Evolutionary conservation across 2,113 vertebrate species (phyloP), one percentile per base, ranked within the genome.

Genomic region (Bucco capensis): DNA sequence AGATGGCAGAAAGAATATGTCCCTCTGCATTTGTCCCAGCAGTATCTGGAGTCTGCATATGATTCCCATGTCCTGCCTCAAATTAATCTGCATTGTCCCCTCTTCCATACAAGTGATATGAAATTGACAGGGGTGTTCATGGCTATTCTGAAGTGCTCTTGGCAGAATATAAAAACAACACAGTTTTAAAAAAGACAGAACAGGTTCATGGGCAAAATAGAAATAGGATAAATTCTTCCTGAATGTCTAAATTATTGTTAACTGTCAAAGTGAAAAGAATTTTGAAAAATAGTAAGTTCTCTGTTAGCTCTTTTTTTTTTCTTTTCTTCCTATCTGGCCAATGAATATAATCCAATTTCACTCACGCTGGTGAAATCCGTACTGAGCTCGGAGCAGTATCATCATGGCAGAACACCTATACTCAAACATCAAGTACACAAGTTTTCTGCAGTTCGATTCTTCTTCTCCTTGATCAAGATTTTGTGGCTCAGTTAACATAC

Each of bases 31-130:
- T 85, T 76, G 28, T 61, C 40, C n/a, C 23, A 66, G 49, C 47
- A 19, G 15, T 65, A 44, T 10, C 22, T 9, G 3, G 8, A 61
- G 21, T 77, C 42, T 0, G 1, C 4, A 10, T 40, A 37, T 46
- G 28, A 50, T 6, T 67, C 15, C 47, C 27, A 8, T 16, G 23
- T 77, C 23, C 17, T 65, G 21, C 16, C 14, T n/a, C 19, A 44
- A 40, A 57, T 46, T 8, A 77, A 37, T 25, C 25, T 53, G 9
- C 27, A 22, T 54, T 23, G 46, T 85, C 7, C 12, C 23, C 49
- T 47, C 3, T 23, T 54, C 22, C 74, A 6, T 24, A 8, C 3
- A n/a, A 9, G 12, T 40, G 2, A 7, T 31, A 31, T 2, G 2
- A 79, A 79, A 54, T n/a, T 9, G 14, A 47, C 23, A 2, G 4